A percentile compares a stretch with the other conserved stretches of the same genome.
Evolutionary conservation across 2,797 vertebrate species (phyloP).

Genomic region (Sebastolobus altivelis): DNA sequence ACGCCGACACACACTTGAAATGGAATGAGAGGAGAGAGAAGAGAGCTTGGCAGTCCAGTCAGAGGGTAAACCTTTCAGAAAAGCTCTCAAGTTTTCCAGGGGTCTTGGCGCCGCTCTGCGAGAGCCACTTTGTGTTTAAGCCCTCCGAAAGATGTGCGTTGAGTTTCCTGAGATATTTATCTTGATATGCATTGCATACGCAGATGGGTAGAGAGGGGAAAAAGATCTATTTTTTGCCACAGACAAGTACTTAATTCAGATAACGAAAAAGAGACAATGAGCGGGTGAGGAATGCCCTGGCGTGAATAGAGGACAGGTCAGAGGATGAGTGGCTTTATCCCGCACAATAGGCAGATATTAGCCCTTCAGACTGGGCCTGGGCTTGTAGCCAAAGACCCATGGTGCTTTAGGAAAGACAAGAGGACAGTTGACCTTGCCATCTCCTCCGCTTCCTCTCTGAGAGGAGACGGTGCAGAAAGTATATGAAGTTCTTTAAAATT

Average conservation of each 20-base stretch:
- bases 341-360: conserved; percentile 72
- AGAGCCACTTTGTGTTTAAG: conserved; percentile 59
- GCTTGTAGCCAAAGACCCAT: conserved; percentile 64
- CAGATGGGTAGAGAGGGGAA: conserved; percentile 9
- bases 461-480: conserved; percentile 20
- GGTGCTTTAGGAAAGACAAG: conserved; percentile 61
- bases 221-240: conserved; percentile 35
- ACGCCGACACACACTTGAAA: conserved; percentile 46
- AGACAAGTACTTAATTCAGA: conserved; percentile 53
- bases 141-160: conserved; percentile 46
- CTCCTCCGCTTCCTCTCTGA: conserved; percentile 57
- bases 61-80: conserved; percentile 57
- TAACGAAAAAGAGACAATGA: conserved; percentile 60
- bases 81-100: conserved; percentile 63
- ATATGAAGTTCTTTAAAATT: conserved; percentile 2
- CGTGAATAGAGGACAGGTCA: conserved; percentile 64
- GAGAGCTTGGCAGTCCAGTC: conserved; percentile 45
- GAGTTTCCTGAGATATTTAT: conserved; percentile 70
- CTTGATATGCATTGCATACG: conserved; percentile 54
- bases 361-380: conserved; percentile 58
- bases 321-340: conserved; percentile 65
- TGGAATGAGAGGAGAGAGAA: conserved; percentile 35
- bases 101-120: conserved; percentile 52
- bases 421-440: conserved; percentile 71
- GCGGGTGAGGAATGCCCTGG: conserved; percentile 58